Percentiles rank a stretch among this genome's conserved stretches.
phyloP scores from a whole-genome alignment of 2,888 invertebrate genomes.

The Xiphydria camelus region DNA sequence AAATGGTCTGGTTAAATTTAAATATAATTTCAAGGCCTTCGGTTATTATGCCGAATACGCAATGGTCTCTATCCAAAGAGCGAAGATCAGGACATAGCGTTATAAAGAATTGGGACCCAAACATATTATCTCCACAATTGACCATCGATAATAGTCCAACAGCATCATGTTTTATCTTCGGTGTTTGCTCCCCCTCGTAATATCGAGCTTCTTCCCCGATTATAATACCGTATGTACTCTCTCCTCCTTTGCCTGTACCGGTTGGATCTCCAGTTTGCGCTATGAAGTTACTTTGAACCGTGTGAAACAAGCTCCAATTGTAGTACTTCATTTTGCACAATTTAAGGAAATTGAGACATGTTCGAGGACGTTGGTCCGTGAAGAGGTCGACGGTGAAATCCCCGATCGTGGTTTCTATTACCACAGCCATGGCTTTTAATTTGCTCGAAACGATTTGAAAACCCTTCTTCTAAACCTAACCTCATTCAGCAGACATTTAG shows the following conservation, averaged over 20 bases:
- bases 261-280: conserved; percentile 98
- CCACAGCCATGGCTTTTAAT: conserved; percentile 99
- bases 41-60: conserved; percentile 93
- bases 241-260: conserved; percentile 87
- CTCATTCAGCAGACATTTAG: too few species aligned
- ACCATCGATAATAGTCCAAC: conserved; percentile 93
- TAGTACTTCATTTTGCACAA: conserved; percentile 98
- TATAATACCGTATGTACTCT: conserved; percentile 84
- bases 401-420: conserved; percentile 96
- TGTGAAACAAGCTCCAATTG: conserved; percentile 93
- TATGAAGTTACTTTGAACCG: conserved; percentile 90
- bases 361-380: conserved; percentile 78
- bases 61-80: conserved; percentile 88
- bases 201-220: conserved; percentile 85
- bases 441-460: too few species aligned
- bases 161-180: conserved; percentile 86
- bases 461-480: too few species aligned
- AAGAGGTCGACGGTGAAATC: conserved; percentile 95
- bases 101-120: conserved; percentile 94
- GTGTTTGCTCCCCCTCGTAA: conserved; percentile 89
- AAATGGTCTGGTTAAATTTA: conserved; percentile 90
- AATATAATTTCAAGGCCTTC: conserved; percentile 89
- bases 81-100: conserved; percentile 86
- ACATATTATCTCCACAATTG: conserved; percentile 86
- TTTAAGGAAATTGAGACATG: conserved; percentile 92